Conservation (phyloP, 2,113 vertebrate genomes). For the Bucco capensis region DNA sequence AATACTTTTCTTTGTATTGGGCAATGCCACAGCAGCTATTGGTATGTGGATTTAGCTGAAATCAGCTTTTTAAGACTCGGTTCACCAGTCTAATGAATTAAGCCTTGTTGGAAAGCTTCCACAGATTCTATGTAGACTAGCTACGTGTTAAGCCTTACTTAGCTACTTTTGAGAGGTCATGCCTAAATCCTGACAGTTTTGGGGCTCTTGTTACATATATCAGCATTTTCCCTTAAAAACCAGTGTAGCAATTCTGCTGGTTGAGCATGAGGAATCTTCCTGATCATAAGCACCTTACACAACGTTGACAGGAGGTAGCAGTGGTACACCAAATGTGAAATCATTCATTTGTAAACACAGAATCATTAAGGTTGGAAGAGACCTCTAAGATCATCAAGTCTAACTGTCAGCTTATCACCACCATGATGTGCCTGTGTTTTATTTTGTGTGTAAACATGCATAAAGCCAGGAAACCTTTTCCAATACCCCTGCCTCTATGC, state of each 20-base stretch:
- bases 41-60: not conserved
- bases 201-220: not conserved
- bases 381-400: too few species aligned
- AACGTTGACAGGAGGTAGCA: not conserved
- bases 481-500: not conserved
- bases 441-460: not conserved
- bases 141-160: not conserved
- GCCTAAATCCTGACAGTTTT: not conserved
- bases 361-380: too few species aligned
- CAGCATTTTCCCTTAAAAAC: not conserved
- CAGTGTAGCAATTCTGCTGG: not conserved
- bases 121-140: not conserved
- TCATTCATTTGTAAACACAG: not conserved
- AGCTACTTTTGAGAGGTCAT: not conserved
- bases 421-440: not conserved
- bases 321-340: not conserved
- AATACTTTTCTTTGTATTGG: not conserved
- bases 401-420: too few species aligned
- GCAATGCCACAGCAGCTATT: not conserved
- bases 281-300: not conserved
- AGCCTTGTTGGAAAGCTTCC: not conserved
- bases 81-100: conserved; percentile 14
- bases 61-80: not conserved
- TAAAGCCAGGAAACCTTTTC: not conserved
- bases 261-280: not conserved